Evolutionary conservation across 2,113 vertebrate genomes (phyloP), one percentile per base, ranked within the genome.

Genomic region (Anseranas semipalmata): DNA sequence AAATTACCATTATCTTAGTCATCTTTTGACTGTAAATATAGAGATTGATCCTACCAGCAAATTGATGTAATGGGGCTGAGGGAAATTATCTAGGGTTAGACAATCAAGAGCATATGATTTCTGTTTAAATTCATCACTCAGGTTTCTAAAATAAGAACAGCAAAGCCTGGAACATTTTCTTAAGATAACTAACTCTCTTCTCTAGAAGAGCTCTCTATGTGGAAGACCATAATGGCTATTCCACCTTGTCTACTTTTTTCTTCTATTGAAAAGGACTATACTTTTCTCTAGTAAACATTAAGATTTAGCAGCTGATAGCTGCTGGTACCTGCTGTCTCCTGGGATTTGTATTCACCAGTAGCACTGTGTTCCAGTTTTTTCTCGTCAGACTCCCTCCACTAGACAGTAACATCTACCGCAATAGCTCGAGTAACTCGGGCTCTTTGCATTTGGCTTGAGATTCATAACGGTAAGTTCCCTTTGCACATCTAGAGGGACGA

Each of bases 401-500:
- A 50, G 48, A 50, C 48, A 50, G 48, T 50, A 50, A 50, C 48
- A 50, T 21, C 48, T 50, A 50, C 48, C 22, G 48, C 24, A 52
- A 25, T 32, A 68, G 7, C 28, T 77, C 30, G 0, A 25, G 6
- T 56, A 83, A 43, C 7, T n/a, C 12, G 13, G 75, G 28, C 19
- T 46, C 67, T 58, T 30, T 63, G 20, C 9, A 8, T 75, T 72
- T 65, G 17, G 12, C 48, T 65, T 65, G 22, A 39, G 46, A 87
- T 60, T 79, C 27, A 33, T 72, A 60, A 27, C 3, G 1, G 1
- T 30, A 55, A 50, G 2, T 67, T 93, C 8, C 46, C n/a, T 59
- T 60, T 75, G 9, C 8, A 20, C 25, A 43, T 14, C 9, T 14
- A 67, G 11, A 6, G 9, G 7, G 3, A 35, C 0, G 2, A 21